A percentile compares a stretch with the other conserved stretches of the same genome.
phyloP scores from a whole-genome alignment of 2,797 vertebrate species.

The Sebastes minor region DNA sequence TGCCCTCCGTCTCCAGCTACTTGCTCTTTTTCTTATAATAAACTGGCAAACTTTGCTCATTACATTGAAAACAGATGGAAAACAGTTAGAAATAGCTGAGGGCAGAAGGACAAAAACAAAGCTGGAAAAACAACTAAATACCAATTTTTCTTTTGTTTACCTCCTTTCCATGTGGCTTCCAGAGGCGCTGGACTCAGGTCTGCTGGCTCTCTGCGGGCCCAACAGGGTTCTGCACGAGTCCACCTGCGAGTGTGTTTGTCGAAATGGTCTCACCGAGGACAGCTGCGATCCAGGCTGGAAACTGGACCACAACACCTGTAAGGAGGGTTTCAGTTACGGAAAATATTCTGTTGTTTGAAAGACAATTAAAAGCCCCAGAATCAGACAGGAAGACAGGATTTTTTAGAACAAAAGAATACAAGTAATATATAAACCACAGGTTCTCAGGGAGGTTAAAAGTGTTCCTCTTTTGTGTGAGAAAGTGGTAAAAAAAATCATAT shows the following conservation, averaged over 20 bases:
- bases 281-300: constrained; percentile 81
- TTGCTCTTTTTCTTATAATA: neutral
- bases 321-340: constrained; percentile 20
- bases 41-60: neutral
- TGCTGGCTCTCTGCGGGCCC: constrained; percentile 81
- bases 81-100: neutral
- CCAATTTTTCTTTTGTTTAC: neutral
- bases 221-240: constrained; percentile 77
- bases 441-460: neutral
- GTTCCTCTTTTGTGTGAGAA: neutral
- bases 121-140: neutral
- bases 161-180: constrained; percentile 11
- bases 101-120: neutral
- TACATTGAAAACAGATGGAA: neutral
- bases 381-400: neutral
- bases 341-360: neutral
- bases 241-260: constrained; percentile 79
- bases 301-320: constrained; percentile 79
- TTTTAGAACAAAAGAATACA: neutral
- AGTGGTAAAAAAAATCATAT: too few relatives aligned
- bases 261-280: constrained; percentile 79
- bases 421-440: neutral
- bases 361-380: neutral
- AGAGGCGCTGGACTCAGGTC: constrained; percentile 70
- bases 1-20: neutral